These are phyloP conservation scores for Cataglyphis livida DNA, from an alignment of 2,888 invertebrate genomes.

Conservation along the genomic window DNA sequence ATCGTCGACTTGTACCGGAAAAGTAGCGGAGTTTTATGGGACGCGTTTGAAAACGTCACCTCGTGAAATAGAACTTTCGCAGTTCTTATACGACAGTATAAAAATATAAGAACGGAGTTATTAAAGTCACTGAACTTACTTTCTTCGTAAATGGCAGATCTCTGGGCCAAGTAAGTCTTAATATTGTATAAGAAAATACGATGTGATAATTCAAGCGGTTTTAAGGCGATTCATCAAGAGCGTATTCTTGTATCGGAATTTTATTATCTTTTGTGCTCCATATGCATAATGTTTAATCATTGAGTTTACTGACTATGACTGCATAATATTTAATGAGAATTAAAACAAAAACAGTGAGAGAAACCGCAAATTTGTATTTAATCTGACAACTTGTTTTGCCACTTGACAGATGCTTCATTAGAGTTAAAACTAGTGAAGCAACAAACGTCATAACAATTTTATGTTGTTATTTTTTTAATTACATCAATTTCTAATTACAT, in stretches of 20 bases:
- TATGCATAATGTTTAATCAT: neutral
- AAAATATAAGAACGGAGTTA: slow-evolving; percentile 49
- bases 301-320: slow-evolving; percentile 10
- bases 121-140: slow-evolving; percentile 53
- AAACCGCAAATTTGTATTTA: slow-evolving; percentile 8
- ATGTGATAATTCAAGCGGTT: slow-evolving; percentile 23
- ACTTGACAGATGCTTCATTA: slow-evolving; percentile 23
- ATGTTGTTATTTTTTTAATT: neutral
- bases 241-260: slow-evolving; percentile 27
- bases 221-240: slow-evolving; percentile 30
- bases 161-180: slow-evolving; percentile 47
- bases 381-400: slow-evolving; percentile 13
- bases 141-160: slow-evolving; percentile 40
- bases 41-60: slow-evolving; percentile 56
- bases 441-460: neutral
- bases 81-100: slow-evolving; percentile 35
- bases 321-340: slow-evolving; percentile 28
- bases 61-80: slow-evolving; percentile 34
- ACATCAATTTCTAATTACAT: neutral
- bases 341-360: slow-evolving; percentile 6
- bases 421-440: neutral
- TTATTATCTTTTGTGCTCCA: slow-evolving; percentile 34
- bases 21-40: slow-evolving; percentile 45
- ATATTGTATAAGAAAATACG: slow-evolving; percentile 52
- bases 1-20: slow-evolving; percentile 32